Evolutionary conservation across 1,140 invertebrate species (phyloP).

Genomic region (Diabrotica virgifera): DNA sequence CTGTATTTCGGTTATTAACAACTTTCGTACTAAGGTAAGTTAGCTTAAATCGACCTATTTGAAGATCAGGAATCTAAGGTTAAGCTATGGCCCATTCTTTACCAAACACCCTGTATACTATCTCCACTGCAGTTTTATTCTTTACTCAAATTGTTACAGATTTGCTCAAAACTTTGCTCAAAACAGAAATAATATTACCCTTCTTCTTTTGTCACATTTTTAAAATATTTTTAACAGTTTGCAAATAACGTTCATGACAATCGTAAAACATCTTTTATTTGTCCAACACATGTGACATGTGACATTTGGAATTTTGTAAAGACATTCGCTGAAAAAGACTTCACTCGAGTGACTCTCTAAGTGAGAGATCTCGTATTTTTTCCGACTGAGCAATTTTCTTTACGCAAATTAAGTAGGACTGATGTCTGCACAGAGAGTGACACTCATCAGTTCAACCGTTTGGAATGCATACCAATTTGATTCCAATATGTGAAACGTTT

Average conservation of each 20-base stretch:
- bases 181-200: too few species aligned
- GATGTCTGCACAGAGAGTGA: conserved; percentile 24
- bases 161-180: too few species aligned
- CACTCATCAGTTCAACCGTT: conserved; percentile 34
- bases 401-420: conserved; percentile 15
- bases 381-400: conserved; percentile 16
- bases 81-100: too few species aligned
- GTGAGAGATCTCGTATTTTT: conserved; percentile 12
- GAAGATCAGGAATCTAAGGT: too few species aligned
- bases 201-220: too few species aligned
- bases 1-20: too few species aligned
- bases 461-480: conserved; percentile 36
- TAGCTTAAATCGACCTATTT: too few species aligned
- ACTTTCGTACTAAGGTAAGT: too few species aligned
- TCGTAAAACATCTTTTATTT: neutral
- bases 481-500: conserved; percentile 31
- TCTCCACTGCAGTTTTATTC: too few species aligned
- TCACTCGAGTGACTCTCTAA: conserved; percentile 1
- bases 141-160: too few species aligned
- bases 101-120: too few species aligned
- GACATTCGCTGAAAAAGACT: neutral
- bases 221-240: too few species aligned
- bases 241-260: neutral
- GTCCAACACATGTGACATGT: neutral
- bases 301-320: neutral